phyloP scores from a whole-genome alignment of 2,113 vertebrate genomes.

The Brachyhypopomus occidentalis region DNA sequence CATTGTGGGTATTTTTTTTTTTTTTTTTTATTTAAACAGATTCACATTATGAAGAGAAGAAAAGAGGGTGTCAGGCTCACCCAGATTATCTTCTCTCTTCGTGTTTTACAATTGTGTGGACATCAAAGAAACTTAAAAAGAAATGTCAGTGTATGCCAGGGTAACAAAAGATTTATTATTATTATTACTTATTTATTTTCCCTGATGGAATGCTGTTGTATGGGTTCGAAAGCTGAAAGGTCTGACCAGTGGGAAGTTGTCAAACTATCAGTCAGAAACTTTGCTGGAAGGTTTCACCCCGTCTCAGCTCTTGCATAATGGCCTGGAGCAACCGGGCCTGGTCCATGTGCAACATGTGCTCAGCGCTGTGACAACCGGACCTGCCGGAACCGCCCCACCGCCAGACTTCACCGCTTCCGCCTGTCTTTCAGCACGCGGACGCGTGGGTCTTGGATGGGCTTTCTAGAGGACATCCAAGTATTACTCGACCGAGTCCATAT shows the following conservation, averaged over 20 bases:
- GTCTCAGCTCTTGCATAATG: not conserved
- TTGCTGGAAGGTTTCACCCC: not conserved
- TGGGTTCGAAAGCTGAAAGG: too few relatives aligned
- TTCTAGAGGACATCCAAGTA: constrained; percentile 42
- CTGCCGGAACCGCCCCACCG: not conserved
- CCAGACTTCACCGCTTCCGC: constrained; percentile 6
- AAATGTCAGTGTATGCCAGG: too few relatives aligned
- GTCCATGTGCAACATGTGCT: not conserved
- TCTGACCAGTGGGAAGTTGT: not conserved
- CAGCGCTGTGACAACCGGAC: constrained; percentile 14
- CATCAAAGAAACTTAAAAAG: too few relatives aligned
- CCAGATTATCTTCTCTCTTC: too few relatives aligned
- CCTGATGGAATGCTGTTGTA: too few relatives aligned
- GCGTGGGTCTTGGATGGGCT: constrained; percentile 7
- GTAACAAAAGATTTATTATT: too few relatives aligned
- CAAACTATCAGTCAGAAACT: not conserved
- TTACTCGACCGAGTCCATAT: constrained; percentile 25
- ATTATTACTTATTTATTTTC: too few relatives aligned
- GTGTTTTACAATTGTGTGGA: too few relatives aligned
- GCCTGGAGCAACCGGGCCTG: not conserved
- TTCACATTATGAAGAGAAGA: not conserved
- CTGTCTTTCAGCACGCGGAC: constrained; percentile 17
- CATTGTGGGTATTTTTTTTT: not conserved
- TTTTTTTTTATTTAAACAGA: not conserved
- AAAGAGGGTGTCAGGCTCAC: not conserved